Conservation (phyloP, 2,113 vertebrate species). For the Anseranas semipalmata region DNA sequence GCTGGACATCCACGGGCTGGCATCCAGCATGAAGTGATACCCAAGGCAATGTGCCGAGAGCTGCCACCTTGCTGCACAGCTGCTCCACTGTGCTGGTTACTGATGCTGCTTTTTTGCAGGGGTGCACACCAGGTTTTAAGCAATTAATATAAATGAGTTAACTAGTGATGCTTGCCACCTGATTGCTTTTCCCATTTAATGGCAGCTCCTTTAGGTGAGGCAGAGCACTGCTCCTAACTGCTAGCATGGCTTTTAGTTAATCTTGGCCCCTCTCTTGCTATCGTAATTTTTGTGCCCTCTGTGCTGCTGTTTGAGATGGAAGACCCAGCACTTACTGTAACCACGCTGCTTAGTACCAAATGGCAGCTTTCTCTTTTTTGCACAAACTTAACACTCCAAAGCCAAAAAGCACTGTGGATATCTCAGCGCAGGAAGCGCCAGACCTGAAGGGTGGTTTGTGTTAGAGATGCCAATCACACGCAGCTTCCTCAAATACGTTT, state of each 20-base stretch:
- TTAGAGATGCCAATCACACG: background rate
- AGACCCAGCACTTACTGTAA: fast-evolving
- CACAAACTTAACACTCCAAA: background rate
- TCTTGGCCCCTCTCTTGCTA: background rate
- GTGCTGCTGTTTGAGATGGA: background rate
- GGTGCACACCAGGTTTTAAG: background rate
- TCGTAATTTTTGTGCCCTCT: background rate
- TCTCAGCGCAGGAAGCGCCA: background rate
- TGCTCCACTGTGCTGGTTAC: too few species aligned
- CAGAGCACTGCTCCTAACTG: background rate
- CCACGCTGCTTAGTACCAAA: background rate
- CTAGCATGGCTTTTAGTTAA: background rate
- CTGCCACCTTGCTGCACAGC: too few species aligned
- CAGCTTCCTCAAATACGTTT: background rate
- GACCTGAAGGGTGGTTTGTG: background rate
- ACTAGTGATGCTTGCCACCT: background rate
- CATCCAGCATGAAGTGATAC: too few species aligned
- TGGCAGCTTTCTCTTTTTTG: background rate
- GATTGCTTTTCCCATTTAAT: background rate
- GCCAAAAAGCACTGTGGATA: fast-evolving
- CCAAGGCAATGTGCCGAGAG: too few species aligned
- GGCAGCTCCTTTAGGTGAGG: background rate
- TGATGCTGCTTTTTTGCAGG: too few species aligned
- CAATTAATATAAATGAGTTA: background rate
- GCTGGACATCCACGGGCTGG: too few species aligned